These are phyloP conservation scores for Tenebrosternarchus preto DNA, from an alignment of 2,113 vertebrate species.

Conservation along the genomic window DNA sequence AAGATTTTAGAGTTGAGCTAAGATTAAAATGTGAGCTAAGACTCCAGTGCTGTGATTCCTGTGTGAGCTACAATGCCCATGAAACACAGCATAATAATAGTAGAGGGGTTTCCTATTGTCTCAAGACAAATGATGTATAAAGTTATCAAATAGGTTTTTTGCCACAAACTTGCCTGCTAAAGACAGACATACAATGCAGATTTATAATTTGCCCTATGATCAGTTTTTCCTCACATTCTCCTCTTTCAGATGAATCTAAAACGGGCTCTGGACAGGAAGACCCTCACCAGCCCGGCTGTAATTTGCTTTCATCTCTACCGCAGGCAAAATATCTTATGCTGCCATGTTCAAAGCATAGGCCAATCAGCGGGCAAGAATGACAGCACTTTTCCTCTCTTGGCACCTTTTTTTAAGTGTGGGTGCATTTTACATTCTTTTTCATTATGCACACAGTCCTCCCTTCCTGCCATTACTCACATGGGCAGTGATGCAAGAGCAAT, in stretches of 20 bases:
- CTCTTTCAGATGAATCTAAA: conserved; percentile 8
- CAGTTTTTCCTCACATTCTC: conserved; percentile 2
- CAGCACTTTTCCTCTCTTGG: conserved; percentile 8
- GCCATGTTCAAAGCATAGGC: conserved; percentile 10
- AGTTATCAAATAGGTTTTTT: conserved; percentile 7
- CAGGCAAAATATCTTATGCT: conserved; percentile 6
- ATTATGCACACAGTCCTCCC: not conserved
- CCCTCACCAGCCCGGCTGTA: not conserved
- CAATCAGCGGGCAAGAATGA: conserved; percentile 18
- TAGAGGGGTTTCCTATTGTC: not conserved
- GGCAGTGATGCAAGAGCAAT: conserved; percentile 33
- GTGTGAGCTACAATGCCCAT: not conserved
- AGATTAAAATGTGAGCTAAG: too few relatives aligned
- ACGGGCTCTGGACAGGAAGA: not conserved
- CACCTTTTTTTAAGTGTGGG: not conserved
- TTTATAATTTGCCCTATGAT: conserved; percentile 7
- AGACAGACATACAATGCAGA: conserved; percentile 1
- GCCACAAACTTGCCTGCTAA: not conserved
- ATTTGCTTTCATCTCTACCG: conserved; percentile 16
- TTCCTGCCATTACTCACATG: conserved; percentile 18
- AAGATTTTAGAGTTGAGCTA: too few relatives aligned
- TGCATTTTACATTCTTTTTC: conserved; percentile 5
- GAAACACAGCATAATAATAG: not conserved
- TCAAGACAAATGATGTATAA: conserved; percentile 22
- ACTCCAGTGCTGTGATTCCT: not conserved